Evolutionary conservation across 2,888 invertebrate genomes (phyloP).

Genomic region (Amphipyra tragopoginis): DNA sequence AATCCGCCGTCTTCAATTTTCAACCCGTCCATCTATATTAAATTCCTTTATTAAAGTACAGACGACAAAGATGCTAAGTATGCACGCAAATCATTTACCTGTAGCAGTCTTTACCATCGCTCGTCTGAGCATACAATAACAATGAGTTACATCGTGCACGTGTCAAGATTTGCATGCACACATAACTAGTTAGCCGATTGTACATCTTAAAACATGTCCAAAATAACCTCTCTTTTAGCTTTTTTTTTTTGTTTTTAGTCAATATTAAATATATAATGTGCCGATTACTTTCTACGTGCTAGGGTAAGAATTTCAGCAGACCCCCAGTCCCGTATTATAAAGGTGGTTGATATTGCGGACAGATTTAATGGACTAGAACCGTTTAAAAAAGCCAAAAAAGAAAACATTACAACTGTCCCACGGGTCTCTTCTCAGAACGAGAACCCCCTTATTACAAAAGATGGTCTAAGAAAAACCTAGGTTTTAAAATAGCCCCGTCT

Average conservation of each 20-base stretch:
- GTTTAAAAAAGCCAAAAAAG: background rate
- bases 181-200: background rate
- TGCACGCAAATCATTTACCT: background rate
- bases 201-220: slow-evolving; percentile 62
- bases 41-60: slow-evolving; percentile 36
- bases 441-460: no score
- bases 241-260: slow-evolving; percentile 39
- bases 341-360: slow-evolving; percentile 7
- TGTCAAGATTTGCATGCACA: background rate
- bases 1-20: slow-evolving; percentile 4
- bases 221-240: slow-evolving; percentile 67
- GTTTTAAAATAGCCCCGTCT: no score
- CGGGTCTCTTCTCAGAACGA: no score
- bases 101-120: background rate
- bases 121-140: no score
- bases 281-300: slow-evolving; percentile 55
- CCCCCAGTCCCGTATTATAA: slow-evolving; percentile 22
- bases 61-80: slow-evolving; percentile 20
- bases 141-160: no score
- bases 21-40: slow-evolving; percentile 14
- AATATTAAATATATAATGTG: slow-evolving; percentile 54
- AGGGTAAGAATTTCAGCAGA: slow-evolving; percentile 36
- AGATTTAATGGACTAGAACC: slow-evolving; percentile 11
- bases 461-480: no score
- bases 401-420: no score